Base-by-base conservation (phyloP, 2,113 vertebrate species). In the Agelaius phoeniceus region DNA sequence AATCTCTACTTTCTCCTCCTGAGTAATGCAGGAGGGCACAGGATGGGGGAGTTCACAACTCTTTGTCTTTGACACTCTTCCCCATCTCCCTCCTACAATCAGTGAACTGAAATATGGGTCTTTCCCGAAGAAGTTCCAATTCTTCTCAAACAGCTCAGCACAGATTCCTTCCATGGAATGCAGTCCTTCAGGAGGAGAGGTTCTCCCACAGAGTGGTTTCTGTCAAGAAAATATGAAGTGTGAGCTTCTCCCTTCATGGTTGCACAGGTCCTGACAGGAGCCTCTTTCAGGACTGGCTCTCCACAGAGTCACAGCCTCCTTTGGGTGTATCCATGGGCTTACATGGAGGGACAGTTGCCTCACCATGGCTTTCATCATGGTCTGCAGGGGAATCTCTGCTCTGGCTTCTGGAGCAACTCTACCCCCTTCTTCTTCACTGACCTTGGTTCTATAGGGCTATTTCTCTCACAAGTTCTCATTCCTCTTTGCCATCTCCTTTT, bases 161-260 rank as follows among this genome's bases (percentile, higher is more conserved):
- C 21, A 6, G 2, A 19, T n/a, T 4, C 5, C 4, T 83, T 30
- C 35, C 8, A n/a, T 12, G 9, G 11, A 10, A 24, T 31, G 8
- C 8, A 44, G 9, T 33, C 21, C 28, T 77, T 51, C 41, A 39
- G 31, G 13, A 28, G 28, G 7, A n/a, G 28, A n/a, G 3, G 3
- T 67, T 15, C 7, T 33, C 22, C 1, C 37, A 19, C 9, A 1
- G 18, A 3, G 0, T 27, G 18, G 12, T 7, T 23, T 5, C 33
- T 74, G 10, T 24, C 37, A 58, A 49, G 33, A 16, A 48, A 62
- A 27, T 11, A 18, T n/a, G 14, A 37, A 10, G 4, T 6, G 1
- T 9, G 24, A 30, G 13, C 4, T 49, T 6, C 46, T 73, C 11
- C 28, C 7, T 48, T 68, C 19, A 15, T 9, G 5, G 14, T 8